Percentiles rank a stretch among this genome's conserved stretches.
Evolutionary conservation across 2,888 invertebrate species (phyloP).

Genomic region (Chymomyza fuscimana): DNA sequence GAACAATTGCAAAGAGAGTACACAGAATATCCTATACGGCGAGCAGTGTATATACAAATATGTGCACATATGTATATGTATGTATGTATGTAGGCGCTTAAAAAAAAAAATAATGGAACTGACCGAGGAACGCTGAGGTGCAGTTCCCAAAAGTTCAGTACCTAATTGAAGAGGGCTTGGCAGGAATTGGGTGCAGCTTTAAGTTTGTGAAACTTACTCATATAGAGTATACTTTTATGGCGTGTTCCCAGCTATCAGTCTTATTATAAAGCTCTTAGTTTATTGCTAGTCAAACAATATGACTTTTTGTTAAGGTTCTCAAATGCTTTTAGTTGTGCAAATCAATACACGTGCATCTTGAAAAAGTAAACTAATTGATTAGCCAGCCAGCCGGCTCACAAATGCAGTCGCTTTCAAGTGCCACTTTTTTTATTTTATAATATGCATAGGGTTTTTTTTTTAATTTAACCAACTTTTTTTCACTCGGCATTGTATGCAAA

Average conservation of each 20-base stretch:
- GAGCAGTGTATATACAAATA: too few species aligned
- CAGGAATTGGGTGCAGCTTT: neutral
- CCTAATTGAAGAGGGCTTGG: neutral
- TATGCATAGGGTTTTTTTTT: too few species aligned
- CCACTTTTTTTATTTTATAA: neutral
- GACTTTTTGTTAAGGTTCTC: neutral
- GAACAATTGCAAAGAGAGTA: too few species aligned
- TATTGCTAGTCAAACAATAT: neutral
- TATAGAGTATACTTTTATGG: neutral
- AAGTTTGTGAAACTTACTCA: neutral
- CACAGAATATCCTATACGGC: too few species aligned
- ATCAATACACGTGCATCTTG: neutral
- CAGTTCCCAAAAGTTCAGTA: neutral
- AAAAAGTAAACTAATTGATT: neutral
- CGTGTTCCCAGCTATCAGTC: neutral
- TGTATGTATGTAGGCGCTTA: too few species aligned
- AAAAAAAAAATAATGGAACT: neutral
- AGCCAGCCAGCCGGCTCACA: neutral
- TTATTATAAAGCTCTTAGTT: neutral
- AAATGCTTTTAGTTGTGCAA: neutral
- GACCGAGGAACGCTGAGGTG: neutral
- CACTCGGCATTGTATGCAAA: neutral
- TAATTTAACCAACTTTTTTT: neutral
- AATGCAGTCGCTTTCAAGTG: neutral
- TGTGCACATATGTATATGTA: neutral